Evolutionary conservation across 2,113 vertebrate genomes (phyloP).

Genomic region (Hippocampus comes): DNA sequence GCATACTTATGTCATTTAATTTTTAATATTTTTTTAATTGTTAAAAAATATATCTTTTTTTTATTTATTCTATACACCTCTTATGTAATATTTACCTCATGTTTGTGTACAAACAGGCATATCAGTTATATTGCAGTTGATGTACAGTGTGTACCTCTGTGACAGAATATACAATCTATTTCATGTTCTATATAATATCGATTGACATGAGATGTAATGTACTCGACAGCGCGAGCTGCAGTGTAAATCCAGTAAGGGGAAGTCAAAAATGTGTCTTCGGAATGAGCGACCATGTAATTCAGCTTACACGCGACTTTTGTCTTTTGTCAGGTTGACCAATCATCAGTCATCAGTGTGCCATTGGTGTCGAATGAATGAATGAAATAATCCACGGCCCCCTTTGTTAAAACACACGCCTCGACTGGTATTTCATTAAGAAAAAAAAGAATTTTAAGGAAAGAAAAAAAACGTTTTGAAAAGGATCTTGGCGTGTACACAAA

Average conservation of each 20-base stretch:
- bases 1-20: too few species aligned
- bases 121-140: too few species aligned
- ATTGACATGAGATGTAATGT: too few species aligned
- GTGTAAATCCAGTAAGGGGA: background rate
- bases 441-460: background rate
- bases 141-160: too few species aligned
- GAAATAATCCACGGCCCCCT: background rate
- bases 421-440: too few species aligned
- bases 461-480: background rate
- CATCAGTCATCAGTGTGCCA: background rate
- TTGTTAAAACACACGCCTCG: background rate
- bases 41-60: too few species aligned
- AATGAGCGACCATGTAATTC: background rate
- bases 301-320: background rate
- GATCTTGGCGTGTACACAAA: slow-evolving; percentile 20
- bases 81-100: too few species aligned
- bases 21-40: too few species aligned
- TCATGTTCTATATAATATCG: too few species aligned
- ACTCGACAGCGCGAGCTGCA: background rate
- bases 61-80: too few species aligned
- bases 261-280: background rate
- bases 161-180: too few species aligned
- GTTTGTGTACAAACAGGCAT: too few species aligned
- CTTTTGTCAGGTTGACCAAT: background rate
- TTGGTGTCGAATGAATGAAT: slow-evolving; percentile 3